A percentile compares a stretch with the other conserved stretches of the same genome.
Evolutionary conservation across 2,113 vertebrate genomes (phyloP).

Genomic region (Rattus rattus): DNA sequence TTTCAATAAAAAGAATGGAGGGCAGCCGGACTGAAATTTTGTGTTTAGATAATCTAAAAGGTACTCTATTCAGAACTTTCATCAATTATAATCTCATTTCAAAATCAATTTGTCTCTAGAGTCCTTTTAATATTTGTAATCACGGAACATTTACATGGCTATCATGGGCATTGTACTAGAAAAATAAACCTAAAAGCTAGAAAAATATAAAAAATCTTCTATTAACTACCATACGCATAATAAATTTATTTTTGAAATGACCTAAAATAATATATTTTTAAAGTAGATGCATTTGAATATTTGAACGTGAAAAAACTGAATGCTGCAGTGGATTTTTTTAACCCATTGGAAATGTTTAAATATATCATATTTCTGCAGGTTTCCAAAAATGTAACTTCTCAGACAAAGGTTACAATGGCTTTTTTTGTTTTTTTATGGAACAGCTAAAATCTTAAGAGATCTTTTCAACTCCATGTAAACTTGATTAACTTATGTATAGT

Average conservation of each 20-base stretch:
- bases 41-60: background rate
- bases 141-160: background rate
- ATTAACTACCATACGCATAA: background rate
- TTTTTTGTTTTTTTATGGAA: background rate
- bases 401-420: background rate
- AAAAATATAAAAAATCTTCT: background rate
- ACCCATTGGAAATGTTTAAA: background rate
- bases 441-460: background rate
- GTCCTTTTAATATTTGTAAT: background rate
- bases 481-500: background rate
- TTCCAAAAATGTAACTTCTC: background rate
- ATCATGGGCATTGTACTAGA: background rate
- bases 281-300: background rate
- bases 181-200: background rate
- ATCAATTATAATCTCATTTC: background rate
- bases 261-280: constrained; percentile 43
- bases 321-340: background rate
- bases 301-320: background rate
- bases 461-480: background rate
- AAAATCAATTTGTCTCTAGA: background rate
- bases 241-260: constrained; percentile 28
- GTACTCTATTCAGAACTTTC: background rate
- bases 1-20: background rate
- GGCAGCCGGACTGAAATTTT: background rate
- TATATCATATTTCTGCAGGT: background rate